phyloP scores from a whole-genome alignment of 1,140 invertebrate species.

The Coptotermes formosanus region DNA sequence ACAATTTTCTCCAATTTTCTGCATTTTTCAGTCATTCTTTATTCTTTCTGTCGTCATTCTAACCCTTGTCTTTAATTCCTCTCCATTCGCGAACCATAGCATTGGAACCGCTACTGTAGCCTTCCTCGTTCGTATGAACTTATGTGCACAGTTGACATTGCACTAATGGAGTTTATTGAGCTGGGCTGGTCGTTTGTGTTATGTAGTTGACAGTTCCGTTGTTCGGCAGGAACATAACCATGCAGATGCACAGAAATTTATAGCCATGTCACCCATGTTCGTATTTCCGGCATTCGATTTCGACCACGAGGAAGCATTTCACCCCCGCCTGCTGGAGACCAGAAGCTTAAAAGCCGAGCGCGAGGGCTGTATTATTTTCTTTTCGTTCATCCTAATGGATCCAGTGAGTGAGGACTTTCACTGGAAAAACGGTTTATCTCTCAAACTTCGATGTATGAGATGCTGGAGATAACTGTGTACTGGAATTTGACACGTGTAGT shows the following conservation, averaged over 20 bases:
- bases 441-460: neutral
- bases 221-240: neutral
- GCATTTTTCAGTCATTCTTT: too few species aligned
- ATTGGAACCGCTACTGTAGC: neutral
- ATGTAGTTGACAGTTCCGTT: neutral
- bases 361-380: neutral
- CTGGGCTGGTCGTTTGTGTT: neutral
- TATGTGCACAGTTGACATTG: neutral
- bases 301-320: neutral
- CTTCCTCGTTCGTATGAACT: neutral
- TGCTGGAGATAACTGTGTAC: too few species aligned
- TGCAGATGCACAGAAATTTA: neutral
- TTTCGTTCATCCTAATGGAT: slow-evolving; percentile 10
- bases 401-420: neutral
- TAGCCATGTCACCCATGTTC: neutral
- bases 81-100: neutral
- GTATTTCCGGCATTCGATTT: slow-evolving; percentile 1
- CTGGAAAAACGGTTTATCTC: neutral
- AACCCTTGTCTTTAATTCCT: neutral
- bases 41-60: too few species aligned
- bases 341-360: neutral
- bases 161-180: neutral
- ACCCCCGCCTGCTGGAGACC: slow-evolving; percentile 3
- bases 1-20: too few species aligned
- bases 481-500: too few species aligned